Percentiles rank a stretch among this genome's conserved stretches.
Evolutionary conservation across 2,113 vertebrate species (phyloP).

Genomic region (Dicerorhinus sumatrensis): DNA sequence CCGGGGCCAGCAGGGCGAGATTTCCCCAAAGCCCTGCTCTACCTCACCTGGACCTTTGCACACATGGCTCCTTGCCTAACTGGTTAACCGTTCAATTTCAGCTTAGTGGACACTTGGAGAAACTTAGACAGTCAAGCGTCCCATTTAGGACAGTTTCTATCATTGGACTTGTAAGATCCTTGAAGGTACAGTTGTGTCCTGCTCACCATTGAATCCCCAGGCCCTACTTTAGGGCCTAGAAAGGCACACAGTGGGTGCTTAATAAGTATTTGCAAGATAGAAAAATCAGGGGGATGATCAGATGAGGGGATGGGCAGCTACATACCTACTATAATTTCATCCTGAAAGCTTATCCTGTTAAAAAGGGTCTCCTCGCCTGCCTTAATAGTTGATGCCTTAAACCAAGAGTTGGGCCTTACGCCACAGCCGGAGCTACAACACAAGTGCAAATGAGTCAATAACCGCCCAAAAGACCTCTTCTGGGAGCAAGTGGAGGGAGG

Average conservation of each 20-base stretch:
- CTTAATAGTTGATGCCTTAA: background rate
- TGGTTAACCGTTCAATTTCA: background rate
- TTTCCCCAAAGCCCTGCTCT: background rate
- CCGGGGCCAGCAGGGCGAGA: background rate
- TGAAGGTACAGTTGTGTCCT: background rate
- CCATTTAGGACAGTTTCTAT: background rate
- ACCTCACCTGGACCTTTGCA: background rate
- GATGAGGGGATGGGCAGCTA: background rate
- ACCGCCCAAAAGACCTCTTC: background rate
- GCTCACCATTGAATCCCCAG: background rate
- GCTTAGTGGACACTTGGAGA: background rate
- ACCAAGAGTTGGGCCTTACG: background rate
- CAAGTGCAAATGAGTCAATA: background rate
- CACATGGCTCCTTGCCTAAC: background rate
- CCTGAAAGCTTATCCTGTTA: background rate
- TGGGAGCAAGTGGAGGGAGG: background rate
- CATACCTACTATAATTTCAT: background rate
- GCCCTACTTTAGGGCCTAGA: background rate
- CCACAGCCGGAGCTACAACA: background rate
- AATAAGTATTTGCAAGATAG: background rate
- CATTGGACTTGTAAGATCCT: background rate
- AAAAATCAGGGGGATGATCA: background rate
- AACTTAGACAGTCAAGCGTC: background rate
- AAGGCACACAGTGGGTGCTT: background rate
- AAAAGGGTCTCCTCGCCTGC: background rate